Percentiles rank a stretch among this genome's conserved stretches.
Conservation (phyloP, 2,888 invertebrate species). For the Harpalus rufipes region DNA sequence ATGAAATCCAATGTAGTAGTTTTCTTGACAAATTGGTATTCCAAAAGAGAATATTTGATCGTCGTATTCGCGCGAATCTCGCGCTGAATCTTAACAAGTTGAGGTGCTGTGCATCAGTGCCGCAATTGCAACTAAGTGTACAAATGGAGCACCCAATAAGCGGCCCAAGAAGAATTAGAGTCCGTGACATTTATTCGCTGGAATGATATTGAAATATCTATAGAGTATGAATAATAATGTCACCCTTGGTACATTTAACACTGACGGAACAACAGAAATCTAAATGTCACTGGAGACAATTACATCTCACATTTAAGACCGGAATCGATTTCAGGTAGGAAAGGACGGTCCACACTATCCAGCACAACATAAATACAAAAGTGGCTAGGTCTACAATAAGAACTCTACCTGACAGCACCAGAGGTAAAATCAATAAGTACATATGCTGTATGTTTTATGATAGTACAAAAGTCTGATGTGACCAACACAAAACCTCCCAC, state of each 20-base stretch:
- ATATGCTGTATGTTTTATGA: too few species aligned
- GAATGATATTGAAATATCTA: slow-evolving; percentile 66
- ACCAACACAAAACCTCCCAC: too few species aligned
- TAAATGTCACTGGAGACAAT: slow-evolving; percentile 67
- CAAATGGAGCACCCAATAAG: neutral
- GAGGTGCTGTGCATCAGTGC: neutral
- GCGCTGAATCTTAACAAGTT: slow-evolving; percentile 35
- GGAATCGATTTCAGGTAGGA: slow-evolving; percentile 49
- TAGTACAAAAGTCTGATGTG: too few species aligned
- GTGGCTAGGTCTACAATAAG: neutral
- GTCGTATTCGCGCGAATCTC: slow-evolving; percentile 7
- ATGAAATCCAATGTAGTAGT: slow-evolving; percentile 47
- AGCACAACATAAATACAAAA: neutral
- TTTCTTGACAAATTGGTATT: slow-evolving; percentile 47
- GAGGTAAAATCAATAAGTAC: too few species aligned
- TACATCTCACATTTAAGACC: slow-evolving; percentile 67
- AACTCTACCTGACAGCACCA: too few species aligned
- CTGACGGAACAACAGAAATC: slow-evolving; percentile 66
- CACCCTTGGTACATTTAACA: slow-evolving; percentile 67
- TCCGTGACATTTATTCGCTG: slow-evolving; percentile 65
- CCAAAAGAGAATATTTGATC: slow-evolving; percentile 42
- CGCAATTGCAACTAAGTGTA: slow-evolving; percentile 36
- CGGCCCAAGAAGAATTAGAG: slow-evolving; percentile 44
- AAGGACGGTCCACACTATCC: neutral
- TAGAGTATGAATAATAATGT: slow-evolving; percentile 67